These are phyloP conservation scores for Sula dactylatra DNA, from an alignment of 2,113 vertebrate genomes.

Conservation along the genomic window DNA sequence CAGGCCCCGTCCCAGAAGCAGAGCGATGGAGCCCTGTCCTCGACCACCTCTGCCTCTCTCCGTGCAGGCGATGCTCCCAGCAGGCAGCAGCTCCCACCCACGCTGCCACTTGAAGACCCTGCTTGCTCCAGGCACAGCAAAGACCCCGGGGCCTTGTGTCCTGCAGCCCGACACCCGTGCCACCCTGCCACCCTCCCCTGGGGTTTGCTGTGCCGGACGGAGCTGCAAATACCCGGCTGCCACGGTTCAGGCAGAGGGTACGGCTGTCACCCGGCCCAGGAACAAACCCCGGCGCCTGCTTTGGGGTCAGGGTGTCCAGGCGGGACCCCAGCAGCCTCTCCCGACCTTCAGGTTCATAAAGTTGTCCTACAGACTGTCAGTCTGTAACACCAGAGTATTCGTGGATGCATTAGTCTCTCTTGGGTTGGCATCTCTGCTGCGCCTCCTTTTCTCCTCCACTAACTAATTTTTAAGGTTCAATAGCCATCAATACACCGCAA, in stretches of 20 bases:
- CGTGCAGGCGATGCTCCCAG: neutral
- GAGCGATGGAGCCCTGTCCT: neutral
- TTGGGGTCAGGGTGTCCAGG: neutral
- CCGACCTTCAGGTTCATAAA: neutral
- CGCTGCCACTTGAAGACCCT: neutral
- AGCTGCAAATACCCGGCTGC: neutral
- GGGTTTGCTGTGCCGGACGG: neutral
- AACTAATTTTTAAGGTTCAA: neutral
- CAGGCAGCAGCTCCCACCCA: neutral
- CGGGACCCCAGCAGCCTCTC: neutral
- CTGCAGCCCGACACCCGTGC: neutral
- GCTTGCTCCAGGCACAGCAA: neutral
- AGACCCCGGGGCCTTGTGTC: neutral
- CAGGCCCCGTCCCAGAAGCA: neutral
- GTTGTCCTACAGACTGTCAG: accelerated
- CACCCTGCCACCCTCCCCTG: neutral
- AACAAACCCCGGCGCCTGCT: accelerated
- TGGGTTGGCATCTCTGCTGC: neutral
- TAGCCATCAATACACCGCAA: neutral
- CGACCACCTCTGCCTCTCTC: neutral
- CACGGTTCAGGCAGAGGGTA: accelerated
- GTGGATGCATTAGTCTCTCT: neutral
- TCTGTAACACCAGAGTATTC: neutral
- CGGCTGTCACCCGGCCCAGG: accelerated
- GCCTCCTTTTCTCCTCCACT: neutral